Conservation (phyloP, 2,888 invertebrate genomes). For the Litoditis marina region DNA sequence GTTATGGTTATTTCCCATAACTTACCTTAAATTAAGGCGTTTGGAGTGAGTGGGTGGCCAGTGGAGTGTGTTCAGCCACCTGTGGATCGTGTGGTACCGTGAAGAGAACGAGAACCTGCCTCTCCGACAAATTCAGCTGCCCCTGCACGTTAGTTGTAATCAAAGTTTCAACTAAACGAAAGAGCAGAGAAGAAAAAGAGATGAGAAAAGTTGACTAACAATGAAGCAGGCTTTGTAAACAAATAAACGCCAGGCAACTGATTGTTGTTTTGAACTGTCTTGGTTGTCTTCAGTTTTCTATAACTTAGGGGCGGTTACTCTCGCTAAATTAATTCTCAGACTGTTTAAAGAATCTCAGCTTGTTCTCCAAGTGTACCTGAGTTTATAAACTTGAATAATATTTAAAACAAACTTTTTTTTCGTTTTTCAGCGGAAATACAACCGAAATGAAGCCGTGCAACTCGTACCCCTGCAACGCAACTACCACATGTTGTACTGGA, state of each 20-base stretch:
- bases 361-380: too few species aligned
- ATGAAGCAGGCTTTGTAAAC: not conserved
- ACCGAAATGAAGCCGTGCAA: not conserved
- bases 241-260: too few species aligned
- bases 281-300: not conserved
- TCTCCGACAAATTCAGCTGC: conserved; percentile 4
- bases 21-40: conserved; percentile 2
- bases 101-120: conserved; percentile 11
- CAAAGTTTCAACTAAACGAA: not conserved
- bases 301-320: too few species aligned
- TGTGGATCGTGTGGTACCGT: conserved; percentile 17
- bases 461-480: not conserved
- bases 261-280: not conserved
- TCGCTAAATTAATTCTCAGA: too few species aligned
- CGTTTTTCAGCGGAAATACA: not conserved
- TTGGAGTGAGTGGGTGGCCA: conserved; percentile 17
- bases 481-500: not conserved
- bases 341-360: too few species aligned
- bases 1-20: conserved; percentile 2
- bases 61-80: conserved; percentile 5
- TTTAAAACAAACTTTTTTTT: too few species aligned
- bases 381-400: too few species aligned
- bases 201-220: not conserved
- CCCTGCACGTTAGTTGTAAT: conserved; percentile 1
- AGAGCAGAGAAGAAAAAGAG: not conserved